Conservation (phyloP, 2,888 invertebrate genomes). For the Philaethria dido region DNA sequence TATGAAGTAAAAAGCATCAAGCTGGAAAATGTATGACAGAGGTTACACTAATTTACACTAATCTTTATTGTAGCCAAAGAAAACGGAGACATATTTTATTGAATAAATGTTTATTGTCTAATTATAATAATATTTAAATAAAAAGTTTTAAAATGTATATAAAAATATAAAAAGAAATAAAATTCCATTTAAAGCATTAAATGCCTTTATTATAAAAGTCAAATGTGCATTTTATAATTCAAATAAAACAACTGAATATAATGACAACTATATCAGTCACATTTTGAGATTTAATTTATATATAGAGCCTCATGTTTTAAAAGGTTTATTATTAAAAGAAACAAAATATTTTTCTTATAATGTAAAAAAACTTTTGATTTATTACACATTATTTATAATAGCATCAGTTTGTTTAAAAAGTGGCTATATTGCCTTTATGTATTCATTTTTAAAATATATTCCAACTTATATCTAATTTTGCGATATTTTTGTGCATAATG, state of each 20-base stretch:
- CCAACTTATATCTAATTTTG: not conserved
- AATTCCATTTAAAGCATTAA: slow-evolving; percentile 29
- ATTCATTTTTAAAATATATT: too few species aligned
- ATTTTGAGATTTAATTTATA: slow-evolving; percentile 6
- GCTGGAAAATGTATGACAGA: too few species aligned
- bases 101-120: not conserved
- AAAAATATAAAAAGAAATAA: slow-evolving; percentile 11
- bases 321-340: not conserved
- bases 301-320: slow-evolving; percentile 1
- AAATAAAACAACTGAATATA: slow-evolving; percentile 16
- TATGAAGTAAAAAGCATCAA: too few species aligned
- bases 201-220: slow-evolving; percentile 35
- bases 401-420: not conserved
- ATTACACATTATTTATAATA: not conserved
- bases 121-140: not conserved
- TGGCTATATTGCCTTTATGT: too few species aligned
- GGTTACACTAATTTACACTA: too few species aligned
- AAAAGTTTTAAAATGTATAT: not conserved
- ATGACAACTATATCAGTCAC: slow-evolving; percentile 5
- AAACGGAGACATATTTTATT: not conserved
- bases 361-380: not conserved
- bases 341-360: not conserved
- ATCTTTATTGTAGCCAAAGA: too few species aligned
- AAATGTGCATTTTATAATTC: slow-evolving; percentile 22
- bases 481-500: slow-evolving; percentile 7